phyloP scores from a whole-genome alignment of 2,888 invertebrate species.

The Drosophila borborema region DNA sequence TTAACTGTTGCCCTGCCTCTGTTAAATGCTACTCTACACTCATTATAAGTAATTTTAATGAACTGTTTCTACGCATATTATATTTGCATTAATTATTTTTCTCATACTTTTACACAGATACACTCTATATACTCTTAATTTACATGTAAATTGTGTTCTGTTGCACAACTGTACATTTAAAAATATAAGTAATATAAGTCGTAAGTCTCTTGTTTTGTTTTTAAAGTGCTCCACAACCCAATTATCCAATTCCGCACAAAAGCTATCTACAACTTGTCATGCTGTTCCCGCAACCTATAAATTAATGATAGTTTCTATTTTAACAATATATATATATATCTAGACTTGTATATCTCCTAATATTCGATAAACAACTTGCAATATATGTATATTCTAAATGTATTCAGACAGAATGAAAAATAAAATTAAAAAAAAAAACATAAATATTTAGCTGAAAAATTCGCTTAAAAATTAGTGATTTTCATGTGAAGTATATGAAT shows the following conservation, averaged over 20 bases:
- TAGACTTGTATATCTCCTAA: conserved; percentile 59
- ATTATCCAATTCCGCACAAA: conserved; percentile 38
- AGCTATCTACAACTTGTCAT: conserved; percentile 46
- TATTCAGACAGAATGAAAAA: conserved; percentile 45
- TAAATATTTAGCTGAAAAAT: conserved; percentile 36
- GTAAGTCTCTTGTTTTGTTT: conserved; percentile 46
- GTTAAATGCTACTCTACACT: conserved; percentile 38
- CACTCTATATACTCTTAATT: conserved; percentile 35
- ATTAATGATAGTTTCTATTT: conserved; percentile 45
- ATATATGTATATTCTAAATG: conserved; percentile 67
- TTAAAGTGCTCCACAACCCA: conserved; percentile 35
- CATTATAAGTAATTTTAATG: conserved; percentile 66
- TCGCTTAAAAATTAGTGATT: conserved; percentile 4
- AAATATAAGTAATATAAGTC: conserved; percentile 30
- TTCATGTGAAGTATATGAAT: neutral
- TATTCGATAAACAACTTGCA: conserved; percentile 63
- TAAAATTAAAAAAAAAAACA: conserved; percentile 20
- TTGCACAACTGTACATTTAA: conserved; percentile 68
- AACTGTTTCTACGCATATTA: conserved; percentile 21
- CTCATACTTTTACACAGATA: conserved; percentile 11
- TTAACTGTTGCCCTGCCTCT: conserved; percentile 36
- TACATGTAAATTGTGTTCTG: conserved; percentile 49
- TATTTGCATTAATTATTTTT: conserved; percentile 19
- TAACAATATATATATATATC: conserved; percentile 11
- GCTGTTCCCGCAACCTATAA: conserved; percentile 66